Conservation (phyloP, 2,797 vertebrate genomes). For the Nannoperca obscura region DNA sequence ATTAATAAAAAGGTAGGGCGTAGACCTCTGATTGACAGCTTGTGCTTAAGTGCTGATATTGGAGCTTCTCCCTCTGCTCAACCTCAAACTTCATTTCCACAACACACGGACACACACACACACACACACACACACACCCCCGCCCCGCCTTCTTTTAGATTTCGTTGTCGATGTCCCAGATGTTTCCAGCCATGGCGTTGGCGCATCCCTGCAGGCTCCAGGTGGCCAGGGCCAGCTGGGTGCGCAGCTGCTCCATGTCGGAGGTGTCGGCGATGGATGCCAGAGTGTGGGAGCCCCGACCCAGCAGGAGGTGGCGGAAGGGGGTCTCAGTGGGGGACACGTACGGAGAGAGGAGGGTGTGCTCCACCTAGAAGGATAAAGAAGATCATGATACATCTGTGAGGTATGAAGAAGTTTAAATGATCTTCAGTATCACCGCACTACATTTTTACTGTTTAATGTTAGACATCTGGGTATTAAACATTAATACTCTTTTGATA, state of each 20-base stretch:
- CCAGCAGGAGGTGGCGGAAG: conserved; percentile 93
- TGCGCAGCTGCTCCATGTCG: conserved; percentile 81
- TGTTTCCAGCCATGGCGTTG: conserved; percentile 87
- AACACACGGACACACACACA: conserved; percentile 9
- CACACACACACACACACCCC: background rate
- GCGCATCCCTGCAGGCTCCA: conserved; percentile 94
- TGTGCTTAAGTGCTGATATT: conserved; percentile 60
- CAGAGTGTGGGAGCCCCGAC: conserved; percentile 90
- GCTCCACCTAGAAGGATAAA: conserved; percentile 87
- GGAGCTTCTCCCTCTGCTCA: conserved; percentile 17
- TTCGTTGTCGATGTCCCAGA: conserved; percentile 90
- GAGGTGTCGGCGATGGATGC: conserved; percentile 80
- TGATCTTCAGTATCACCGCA: background rate
- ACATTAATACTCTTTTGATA: too few relatives aligned
- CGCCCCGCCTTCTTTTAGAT: conserved; percentile 63
- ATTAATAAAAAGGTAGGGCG: conserved; percentile 16
- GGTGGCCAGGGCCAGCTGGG: conserved; percentile 90
- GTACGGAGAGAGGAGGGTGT: conserved; percentile 91
- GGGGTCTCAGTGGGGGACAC: conserved; percentile 87
- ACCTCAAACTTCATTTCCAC: conserved; percentile 1
- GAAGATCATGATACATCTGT: background rate
- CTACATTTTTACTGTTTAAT: background rate
- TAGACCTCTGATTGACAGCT: conserved; percentile 45
- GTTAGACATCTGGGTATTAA: too few relatives aligned
- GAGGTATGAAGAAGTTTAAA: too few relatives aligned